Base-by-base conservation (phyloP, 2,888 invertebrate genomes). In the Keiferia lycopersicella region DNA sequence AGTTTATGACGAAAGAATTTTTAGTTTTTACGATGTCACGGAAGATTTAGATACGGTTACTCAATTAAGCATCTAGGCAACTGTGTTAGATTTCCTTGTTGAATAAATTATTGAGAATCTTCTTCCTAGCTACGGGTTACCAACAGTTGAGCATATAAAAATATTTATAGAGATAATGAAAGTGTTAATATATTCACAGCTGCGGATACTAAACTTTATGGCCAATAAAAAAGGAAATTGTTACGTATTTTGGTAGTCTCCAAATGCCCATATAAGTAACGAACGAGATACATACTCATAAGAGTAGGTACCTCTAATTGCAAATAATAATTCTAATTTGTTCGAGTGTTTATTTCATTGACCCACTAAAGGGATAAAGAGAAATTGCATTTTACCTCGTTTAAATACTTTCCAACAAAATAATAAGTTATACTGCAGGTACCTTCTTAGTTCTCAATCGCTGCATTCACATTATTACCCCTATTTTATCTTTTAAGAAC, bases 1-100 rank as follows among this genome's bases (percentile, higher is more conserved):
- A 51, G 3, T 53, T 53, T 53, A 12, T 50, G 50, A 50, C 18
- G 50, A 20, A 20, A 20, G 20, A 1, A 50, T 48, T 41, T 16
- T 45, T n/a, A 50, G 20, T 8, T 50, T 50, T 50, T 50, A 50
- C 20, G 50, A 50, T 50, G 50, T 18, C 18, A 18, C 50, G 50
- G 50, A 18, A 50, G 50, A 50, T 50, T 50, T 50, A 50, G 50
- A 41, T 18, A 20, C 12, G n/a, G 50, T 50, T 50, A 50, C 20
- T 50, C 50, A 50, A 50, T 50, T 4, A 16, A 45, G 45, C 1
- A 16, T 18, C n/a, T 48, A 48, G 16, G 48, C 3, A 3, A 18
- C 16, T 48, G 16, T 48, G 6, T 26, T 26, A 4, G 8, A 0
- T 48, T 48, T 7, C 48, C 18, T 48, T 48, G 48, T 48, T 48